Evolutionary conservation across 2,113 vertebrate species (phyloP), one percentile per base, ranked within the genome.

Genomic region (Chrysemys picta): DNA sequence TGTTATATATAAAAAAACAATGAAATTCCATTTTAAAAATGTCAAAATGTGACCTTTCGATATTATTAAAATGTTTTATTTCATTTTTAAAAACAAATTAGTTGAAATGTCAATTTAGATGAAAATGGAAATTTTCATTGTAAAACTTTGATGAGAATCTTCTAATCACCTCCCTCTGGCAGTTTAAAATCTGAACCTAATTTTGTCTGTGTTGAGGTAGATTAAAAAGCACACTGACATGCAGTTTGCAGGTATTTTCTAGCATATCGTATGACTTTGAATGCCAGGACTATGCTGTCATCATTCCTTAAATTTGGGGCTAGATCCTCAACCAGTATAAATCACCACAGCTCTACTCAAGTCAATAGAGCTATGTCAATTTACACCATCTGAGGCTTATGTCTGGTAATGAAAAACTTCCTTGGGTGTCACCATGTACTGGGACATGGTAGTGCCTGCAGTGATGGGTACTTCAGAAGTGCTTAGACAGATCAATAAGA

Each of bases 401-500:
- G 17, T 25, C 1, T 38, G 29, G 85, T 83, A 82, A 53, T 12
- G 31, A 72, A 78, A 54, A 57, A 45, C 59, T 97, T 76, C 53
- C 72, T 78, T 56, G 80, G 87, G 27, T 76, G 42, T 95, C 65
- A 16, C 8, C 72, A 49, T 12, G 65, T 93, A 84, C 81, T 75
- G 81, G 65, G 85, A 42, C 76, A 38, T 72, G 65, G n/a, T 84
- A 69, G 69, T 45, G 27, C 59, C 84, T 80, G 45, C 24, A 12
- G 95, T 31, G 80, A 75, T 84, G 78, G 83, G 27, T 84, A n/a
- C 38, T 89, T 95, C 94, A 94, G 84, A 92, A 94, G 85, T 83
- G 53, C 47, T 88, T 75, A 57, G 87, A 65, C 25, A 1, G 62
- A 25, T 19, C 21, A 85, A 92, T 96, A 94, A 94, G 38, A 78